Evolutionary conservation across 92 coral and sea anemone genomes (phyloP).

Genomic region (Montipora capitata): DNA sequence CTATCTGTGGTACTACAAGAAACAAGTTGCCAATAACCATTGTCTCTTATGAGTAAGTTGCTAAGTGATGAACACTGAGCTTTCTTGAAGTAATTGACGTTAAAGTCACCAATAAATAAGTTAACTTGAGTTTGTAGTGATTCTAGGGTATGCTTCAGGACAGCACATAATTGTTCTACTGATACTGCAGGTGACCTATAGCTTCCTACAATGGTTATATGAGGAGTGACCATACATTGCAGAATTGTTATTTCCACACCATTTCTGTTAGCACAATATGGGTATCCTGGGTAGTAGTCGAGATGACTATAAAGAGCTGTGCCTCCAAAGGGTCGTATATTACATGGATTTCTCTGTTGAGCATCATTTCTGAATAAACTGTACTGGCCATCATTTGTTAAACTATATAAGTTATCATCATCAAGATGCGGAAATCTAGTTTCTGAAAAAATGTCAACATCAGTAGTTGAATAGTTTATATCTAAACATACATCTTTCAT

Average conservation of each 20-base stretch:
- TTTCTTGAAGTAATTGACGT: slow-evolving; percentile 28
- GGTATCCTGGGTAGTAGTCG: background rate
- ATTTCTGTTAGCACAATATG: too few species aligned
- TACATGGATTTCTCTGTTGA: too few species aligned
- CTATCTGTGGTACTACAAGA: too few species aligned
- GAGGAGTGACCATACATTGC: too few species aligned
- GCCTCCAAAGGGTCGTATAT: too few species aligned
- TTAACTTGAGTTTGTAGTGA: background rate
- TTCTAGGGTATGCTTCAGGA: background rate
- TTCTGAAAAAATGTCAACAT: slow-evolving; percentile 1
- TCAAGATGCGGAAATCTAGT: slow-evolving; percentile 15
- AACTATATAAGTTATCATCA: background rate
- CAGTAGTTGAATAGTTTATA: background rate
- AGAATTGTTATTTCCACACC: too few species aligned
- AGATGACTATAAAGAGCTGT: too few species aligned
- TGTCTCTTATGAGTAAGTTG: slow-evolving; percentile 15
- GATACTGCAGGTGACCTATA: slow-evolving; percentile 47
- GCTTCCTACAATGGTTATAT: background rate
- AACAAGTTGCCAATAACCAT: background rate
- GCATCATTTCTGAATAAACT: slow-evolving; percentile 13
- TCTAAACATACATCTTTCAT: slow-evolving; percentile 11
- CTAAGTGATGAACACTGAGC: background rate
- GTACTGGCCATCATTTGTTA: background rate
- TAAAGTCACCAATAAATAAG: slow-evolving; percentile 38
- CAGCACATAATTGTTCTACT: slow-evolving; percentile 17